Base-by-base conservation (phyloP, 2,113 vertebrate genomes). In the Trinectes maculatus region DNA sequence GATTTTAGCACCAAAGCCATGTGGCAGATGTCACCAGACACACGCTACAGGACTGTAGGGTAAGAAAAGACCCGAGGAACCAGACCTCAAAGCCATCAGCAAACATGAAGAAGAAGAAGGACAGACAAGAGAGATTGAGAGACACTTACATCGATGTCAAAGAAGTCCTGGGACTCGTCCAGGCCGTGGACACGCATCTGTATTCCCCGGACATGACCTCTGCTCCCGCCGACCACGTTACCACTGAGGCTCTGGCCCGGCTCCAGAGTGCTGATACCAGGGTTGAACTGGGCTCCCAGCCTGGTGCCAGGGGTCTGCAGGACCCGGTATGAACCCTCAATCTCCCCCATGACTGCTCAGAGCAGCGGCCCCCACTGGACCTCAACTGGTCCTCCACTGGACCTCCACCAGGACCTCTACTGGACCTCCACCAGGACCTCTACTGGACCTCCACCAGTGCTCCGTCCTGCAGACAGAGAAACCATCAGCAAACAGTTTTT, bases 181-280 rank as follows among this genome's bases (percentile, higher is more conserved):
- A 98, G 90, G 52, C 96, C 93, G 77, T 91, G 92, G 34, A 99
- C 95, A 25, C 90, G 91, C 55, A 97, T 24, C 1, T 89, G 92
- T 0, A 95, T 67, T 33, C 82, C 84, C 64, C 84, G 85, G 3
- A 74, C 73, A 1, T 81, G 81, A 65, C 67, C 75, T 74, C 42
- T 91, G 73, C 86, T 86, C 21, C 87, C 85, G 0, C 74, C 19
- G 1, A 64, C 67, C 79, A 89, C 71, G 22, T 85, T 91, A 24
- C 85, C 72, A 48, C 85, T 58, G 18, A 93, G 91, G 29, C 87
- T 93, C 83, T 95, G 95, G n/a, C 94, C 95, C 0, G 94, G 91
- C 82, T 98, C 98, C 71, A 98, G 71, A 0, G 96, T 97, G 62
- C 96, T 98, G 79, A 97, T 92, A 15, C 95, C 95, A 0, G 84